These are phyloP conservation scores for Toxotes lorentzi DNA, from an alignment of 2,797 vertebrate species.

Conservation along the genomic window DNA sequence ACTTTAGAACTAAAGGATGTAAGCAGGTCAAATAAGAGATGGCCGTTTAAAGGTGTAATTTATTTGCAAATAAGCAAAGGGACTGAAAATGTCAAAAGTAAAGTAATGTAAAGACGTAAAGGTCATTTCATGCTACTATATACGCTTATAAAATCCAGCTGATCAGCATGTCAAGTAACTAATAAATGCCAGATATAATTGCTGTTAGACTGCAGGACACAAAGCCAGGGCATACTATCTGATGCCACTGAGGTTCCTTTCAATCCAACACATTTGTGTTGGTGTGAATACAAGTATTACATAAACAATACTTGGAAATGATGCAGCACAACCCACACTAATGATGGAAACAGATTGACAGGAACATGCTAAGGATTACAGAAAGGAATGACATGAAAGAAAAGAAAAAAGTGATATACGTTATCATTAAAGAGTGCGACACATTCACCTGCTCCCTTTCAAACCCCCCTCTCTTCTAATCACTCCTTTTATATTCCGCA, in stretches of 20 bases:
- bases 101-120: background rate
- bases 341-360: background rate
- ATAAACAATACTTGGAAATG: background rate
- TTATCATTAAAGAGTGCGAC: constrained; percentile 40
- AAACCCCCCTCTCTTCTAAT: constrained; percentile 26
- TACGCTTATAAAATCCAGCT: background rate
- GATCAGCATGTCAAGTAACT: background rate
- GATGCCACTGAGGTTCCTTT: background rate
- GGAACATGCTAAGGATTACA: background rate
- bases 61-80: background rate
- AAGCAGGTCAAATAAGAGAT: background rate
- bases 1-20: background rate
- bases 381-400: constrained; percentile 26
- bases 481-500: constrained; percentile 25
- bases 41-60: background rate
- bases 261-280: background rate
- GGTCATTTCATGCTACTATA: background rate
- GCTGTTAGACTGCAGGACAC: background rate
- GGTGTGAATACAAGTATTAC: background rate
- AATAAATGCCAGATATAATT: background rate
- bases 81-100: background rate
- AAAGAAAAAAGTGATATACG: background rate
- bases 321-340: background rate
- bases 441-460: constrained; percentile 56
- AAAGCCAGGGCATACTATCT: background rate